phyloP scores from a whole-genome alignment of 2,797 vertebrate genomes.

The Choloepus didactylus region DNA sequence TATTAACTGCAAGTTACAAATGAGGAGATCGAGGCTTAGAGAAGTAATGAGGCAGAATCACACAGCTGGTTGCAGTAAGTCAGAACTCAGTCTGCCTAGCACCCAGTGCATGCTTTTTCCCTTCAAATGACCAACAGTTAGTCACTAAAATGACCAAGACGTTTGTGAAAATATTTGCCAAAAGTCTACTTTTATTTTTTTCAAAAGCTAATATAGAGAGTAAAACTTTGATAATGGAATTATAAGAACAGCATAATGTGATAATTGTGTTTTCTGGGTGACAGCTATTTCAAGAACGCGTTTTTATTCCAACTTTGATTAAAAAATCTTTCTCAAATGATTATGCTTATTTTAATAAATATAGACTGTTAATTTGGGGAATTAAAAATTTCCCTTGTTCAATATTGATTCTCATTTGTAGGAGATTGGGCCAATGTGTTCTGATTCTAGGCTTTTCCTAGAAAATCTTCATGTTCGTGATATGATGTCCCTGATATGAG shows the following conservation, averaged over 20 bases:
- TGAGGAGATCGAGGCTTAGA: neutral
- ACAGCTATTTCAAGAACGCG: slow-evolving; percentile 19
- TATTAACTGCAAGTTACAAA: neutral
- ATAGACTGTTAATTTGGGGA: neutral
- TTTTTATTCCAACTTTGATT: slow-evolving; percentile 16
- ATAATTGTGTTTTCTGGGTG: slow-evolving; percentile 31
- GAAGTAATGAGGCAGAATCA: neutral
- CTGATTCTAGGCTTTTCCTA: neutral
- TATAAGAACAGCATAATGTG: neutral
- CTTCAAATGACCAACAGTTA: neutral
- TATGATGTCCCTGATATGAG: neutral
- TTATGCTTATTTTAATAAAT: slow-evolving; percentile 13
- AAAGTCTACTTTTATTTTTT: slow-evolving; percentile 25
- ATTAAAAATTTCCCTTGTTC: slow-evolving; percentile 10
- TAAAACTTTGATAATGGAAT: neutral
- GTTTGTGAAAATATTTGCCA: slow-evolving; percentile 39
- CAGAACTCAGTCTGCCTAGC: neutral
- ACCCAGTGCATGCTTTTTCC: neutral
- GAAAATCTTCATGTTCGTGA: slow-evolving; percentile 36
- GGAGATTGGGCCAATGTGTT: neutral
- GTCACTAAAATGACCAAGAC: slow-evolving; percentile 20
- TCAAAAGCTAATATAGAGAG: slow-evolving; percentile 36
- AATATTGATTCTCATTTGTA: slow-evolving; percentile 48
- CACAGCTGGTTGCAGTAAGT: neutral
- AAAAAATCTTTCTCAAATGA: slow-evolving; percentile 60